Evolutionary conservation across 2,888 invertebrate species (phyloP).

Genomic region (Drosophila histrio): DNA sequence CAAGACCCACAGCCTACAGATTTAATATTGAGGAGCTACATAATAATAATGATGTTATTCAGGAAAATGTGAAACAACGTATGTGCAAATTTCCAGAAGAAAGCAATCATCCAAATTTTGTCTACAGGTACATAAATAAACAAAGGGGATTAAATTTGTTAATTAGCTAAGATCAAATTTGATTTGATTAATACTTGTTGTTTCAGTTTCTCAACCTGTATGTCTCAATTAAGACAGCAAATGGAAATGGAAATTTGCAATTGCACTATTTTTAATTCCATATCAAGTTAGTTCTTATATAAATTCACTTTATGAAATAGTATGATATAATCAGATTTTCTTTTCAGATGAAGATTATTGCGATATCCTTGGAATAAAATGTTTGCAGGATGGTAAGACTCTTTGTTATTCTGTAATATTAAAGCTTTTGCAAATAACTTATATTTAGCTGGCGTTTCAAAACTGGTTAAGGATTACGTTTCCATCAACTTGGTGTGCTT

Average conservation of each 20-base stretch:
- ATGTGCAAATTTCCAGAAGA: slow-evolving; percentile 78
- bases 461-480: slow-evolving; percentile 60
- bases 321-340: not conserved
- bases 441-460: slow-evolving; percentile 49
- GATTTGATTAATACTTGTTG: not conserved
- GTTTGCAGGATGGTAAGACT: slow-evolving; percentile 42
- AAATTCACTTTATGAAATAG: not conserved
- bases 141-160: no score
- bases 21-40: slow-evolving; percentile 75
- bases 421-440: not conserved
- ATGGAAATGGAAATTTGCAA: slow-evolving; percentile 74
- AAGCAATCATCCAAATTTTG: slow-evolving; percentile 20
- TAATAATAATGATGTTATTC: slow-evolving; percentile 65
- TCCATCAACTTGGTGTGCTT: slow-evolving; percentile 59
- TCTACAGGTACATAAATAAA: slow-evolving; percentile 64
- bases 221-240: slow-evolving; percentile 67
- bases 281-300: slow-evolving; percentile 43
- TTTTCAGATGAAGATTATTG: slow-evolving; percentile 23
- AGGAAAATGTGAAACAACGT: slow-evolving; percentile 64
- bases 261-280: slow-evolving; percentile 71
- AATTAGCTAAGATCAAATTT: no score
- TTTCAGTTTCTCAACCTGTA: slow-evolving; percentile 74
- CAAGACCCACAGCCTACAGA: slow-evolving; percentile 48
- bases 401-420: not conserved
- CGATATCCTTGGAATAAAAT: slow-evolving; percentile 36